These are phyloP conservation scores for Notodonta ziczac DNA, from an alignment of 2,888 invertebrate species.

Conservation along the genomic window DNA sequence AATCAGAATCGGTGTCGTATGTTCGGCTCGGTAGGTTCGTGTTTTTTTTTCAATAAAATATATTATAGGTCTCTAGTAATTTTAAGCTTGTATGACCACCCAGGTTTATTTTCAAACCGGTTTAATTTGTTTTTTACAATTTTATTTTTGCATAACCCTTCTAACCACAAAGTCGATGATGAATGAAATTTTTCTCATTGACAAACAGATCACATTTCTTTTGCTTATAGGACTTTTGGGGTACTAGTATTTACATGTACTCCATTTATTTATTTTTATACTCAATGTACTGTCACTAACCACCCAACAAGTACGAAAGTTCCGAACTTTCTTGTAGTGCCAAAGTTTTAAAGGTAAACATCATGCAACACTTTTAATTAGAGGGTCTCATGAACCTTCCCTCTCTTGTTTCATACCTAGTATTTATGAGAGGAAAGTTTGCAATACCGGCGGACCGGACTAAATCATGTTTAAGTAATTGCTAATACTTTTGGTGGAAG, in stretches of 20 bases:
- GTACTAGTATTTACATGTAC: too few species aligned
- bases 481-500: background rate
- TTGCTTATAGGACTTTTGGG: too few species aligned
- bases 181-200: too few species aligned
- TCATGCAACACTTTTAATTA: constrained; percentile 1
- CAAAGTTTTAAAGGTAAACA: constrained; percentile 2
- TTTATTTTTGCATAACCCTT: too few species aligned
- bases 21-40: too few species aligned
- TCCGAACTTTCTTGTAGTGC: background rate
- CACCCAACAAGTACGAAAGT: background rate
- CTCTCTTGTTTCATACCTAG: background rate
- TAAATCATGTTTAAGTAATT: constrained; percentile 3
- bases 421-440: constrained; percentile 2
- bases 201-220: too few species aligned
- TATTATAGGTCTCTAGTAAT: too few species aligned
- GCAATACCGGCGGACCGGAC: background rate
- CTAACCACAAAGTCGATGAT: too few species aligned
- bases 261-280: background rate
- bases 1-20: constrained; percentile 23
- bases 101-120: too few species aligned
- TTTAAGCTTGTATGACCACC: too few species aligned
- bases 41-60: too few species aligned
- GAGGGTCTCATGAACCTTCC: background rate
- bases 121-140: too few species aligned
- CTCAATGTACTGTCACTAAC: background rate